A percentile compares a stretch with the other conserved stretches of the same genome.
Conservation (phyloP, 2,113 vertebrate species). For the Peucedramus taeniatus region DNA sequence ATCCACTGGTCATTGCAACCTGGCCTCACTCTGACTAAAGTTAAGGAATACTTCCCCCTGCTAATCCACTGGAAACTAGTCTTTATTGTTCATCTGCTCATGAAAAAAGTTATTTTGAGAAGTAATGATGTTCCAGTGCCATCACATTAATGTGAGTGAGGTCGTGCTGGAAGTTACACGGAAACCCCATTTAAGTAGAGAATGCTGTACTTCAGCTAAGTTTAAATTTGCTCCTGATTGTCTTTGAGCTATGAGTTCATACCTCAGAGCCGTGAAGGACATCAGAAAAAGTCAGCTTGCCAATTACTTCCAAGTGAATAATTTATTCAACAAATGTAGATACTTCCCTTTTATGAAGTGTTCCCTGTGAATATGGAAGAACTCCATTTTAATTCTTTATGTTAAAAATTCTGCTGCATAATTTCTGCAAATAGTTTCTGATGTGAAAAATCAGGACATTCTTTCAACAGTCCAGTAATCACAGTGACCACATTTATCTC, state of each 20-base stretch:
- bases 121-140: not conserved
- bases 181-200: not conserved
- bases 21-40: not conserved
- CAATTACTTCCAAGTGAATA: constrained; percentile 18
- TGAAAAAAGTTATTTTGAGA: not conserved
- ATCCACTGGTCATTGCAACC: not conserved
- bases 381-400: not conserved
- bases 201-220: not conserved
- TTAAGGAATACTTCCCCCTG: not conserved
- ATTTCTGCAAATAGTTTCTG: not conserved
- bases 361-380: not conserved
- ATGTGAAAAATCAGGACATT: not conserved
- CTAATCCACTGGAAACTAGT: not conserved
- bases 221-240: not conserved
- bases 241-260: not conserved
- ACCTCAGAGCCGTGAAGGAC: not conserved
- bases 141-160: not conserved
- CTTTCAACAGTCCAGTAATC: not conserved
- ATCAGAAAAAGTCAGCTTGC: not conserved
- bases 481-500: not conserved
- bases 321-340: constrained; percentile 17
- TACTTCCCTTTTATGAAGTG: not conserved
- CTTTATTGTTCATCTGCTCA: not conserved
- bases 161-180: not conserved
- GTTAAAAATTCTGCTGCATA: not conserved